These are phyloP conservation scores for Nemotelus pantherinus DNA, from an alignment of 2,888 invertebrate genomes.

Conservation along the genomic window DNA sequence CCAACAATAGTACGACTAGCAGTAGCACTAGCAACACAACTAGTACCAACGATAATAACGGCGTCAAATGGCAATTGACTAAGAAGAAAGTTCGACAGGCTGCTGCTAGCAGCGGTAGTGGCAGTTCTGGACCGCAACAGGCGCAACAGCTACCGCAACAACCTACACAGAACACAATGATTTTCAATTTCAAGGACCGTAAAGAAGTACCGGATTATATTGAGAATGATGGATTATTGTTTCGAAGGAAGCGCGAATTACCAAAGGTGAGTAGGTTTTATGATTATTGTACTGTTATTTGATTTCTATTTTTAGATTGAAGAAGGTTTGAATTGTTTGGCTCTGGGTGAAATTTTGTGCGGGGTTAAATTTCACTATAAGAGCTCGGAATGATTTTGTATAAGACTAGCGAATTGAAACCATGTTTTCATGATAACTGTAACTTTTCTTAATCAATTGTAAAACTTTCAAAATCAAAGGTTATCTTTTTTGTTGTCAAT, in stretches of 20 bases:
- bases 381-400: too few relatives aligned
- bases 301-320: not conserved
- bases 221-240: constrained; percentile 85
- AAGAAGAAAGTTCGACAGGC: constrained; percentile 53
- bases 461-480: too few relatives aligned
- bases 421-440: too few relatives aligned
- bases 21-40: not conserved
- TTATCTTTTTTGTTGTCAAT: too few relatives aligned
- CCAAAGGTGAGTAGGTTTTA: constrained; percentile 73
- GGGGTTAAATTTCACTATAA: too few relatives aligned
- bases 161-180: constrained; percentile 76
- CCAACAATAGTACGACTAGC: not conserved
- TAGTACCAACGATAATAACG: constrained; percentile 48
- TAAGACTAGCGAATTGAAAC: too few relatives aligned
- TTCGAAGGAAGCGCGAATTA: constrained; percentile 73
- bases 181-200: constrained; percentile 87
- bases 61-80: constrained; percentile 50
- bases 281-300: constrained; percentile 5
- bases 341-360: too few relatives aligned
- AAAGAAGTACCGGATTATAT: constrained; percentile 92
- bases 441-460: too few relatives aligned
- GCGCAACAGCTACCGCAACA: constrained; percentile 52
- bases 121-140: not conserved
- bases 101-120: not conserved
- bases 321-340: too few relatives aligned